These are phyloP conservation scores for Erithacus rubecula DNA, from an alignment of 2,797 vertebrate species.

Conservation along the genomic window DNA sequence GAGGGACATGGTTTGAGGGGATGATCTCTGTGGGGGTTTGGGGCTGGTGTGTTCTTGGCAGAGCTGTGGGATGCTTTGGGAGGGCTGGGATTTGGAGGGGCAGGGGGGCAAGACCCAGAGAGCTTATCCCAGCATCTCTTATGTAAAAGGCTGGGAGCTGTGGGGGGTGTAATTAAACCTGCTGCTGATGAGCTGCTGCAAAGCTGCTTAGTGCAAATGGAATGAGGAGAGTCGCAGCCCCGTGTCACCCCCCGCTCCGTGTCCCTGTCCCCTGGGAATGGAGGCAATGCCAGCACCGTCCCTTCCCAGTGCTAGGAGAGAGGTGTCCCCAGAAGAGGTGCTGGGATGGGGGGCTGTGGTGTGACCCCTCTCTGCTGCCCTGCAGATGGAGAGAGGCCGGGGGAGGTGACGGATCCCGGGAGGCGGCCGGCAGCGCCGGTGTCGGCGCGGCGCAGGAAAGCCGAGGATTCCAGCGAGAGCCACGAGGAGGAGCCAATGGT, in stretches of 20 bases:
- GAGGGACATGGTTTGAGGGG: background rate
- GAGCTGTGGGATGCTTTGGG: fast-evolving
- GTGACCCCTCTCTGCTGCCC: background rate
- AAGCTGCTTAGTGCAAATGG: background rate
- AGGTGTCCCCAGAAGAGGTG: background rate
- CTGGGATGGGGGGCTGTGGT: background rate
- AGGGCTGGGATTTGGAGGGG: background rate
- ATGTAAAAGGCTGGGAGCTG: background rate
- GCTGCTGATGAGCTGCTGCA: background rate
- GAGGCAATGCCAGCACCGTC: background rate
- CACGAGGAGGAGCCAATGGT: conserved; percentile 86
- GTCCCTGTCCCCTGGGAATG: background rate
- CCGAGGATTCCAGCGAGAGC: conserved; percentile 89
- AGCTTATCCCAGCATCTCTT: background rate
- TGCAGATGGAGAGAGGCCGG: conserved; percentile 87
- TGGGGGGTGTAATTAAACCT: background rate
- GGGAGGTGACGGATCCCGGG: conserved; percentile 81
- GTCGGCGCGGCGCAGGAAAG: conserved; percentile 69
- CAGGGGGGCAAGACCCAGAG: background rate
- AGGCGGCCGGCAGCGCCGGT: conserved; percentile 70
- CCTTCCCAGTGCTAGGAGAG: fast-evolving
- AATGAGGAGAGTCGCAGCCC: background rate
- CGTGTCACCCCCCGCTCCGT: fast-evolving
- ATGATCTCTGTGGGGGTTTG: fast-evolving
- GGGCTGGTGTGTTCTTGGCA: background rate